These are phyloP conservation scores for Illadopsis cleaveri DNA, from an alignment of 2,113 vertebrate species.

Conservation along the genomic window DNA sequence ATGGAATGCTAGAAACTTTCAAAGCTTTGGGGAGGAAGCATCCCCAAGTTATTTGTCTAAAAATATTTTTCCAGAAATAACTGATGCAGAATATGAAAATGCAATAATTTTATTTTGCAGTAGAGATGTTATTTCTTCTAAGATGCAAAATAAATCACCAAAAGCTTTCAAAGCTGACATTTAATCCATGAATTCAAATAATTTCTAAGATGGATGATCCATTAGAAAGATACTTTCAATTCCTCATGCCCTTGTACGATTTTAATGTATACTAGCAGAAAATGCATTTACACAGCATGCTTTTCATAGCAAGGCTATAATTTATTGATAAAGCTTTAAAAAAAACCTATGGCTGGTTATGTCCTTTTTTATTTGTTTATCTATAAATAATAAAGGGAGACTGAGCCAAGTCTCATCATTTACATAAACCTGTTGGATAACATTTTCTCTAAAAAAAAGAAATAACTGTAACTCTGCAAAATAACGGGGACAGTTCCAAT, in stretches of 20 bases:
- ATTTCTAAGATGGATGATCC: constrained; percentile 73
- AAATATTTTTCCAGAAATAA: constrained; percentile 61
- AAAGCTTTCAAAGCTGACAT: constrained; percentile 73
- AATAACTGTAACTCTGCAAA: neutral
- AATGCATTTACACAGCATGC: constrained; percentile 54
- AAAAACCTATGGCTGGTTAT: neutral
- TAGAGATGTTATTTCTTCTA: constrained; percentile 71
- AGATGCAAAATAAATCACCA: constrained; percentile 71
- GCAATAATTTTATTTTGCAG: constrained; percentile 68
- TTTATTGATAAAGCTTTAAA: constrained; percentile 64
- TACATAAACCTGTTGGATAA: neutral
- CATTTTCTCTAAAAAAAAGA: neutral
- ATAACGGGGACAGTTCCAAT: neutral
- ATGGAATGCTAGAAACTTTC: neutral
- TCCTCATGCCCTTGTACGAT: constrained; percentile 63
- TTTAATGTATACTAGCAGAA: constrained; percentile 65
- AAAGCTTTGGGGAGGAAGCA: neutral
- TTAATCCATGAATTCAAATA: constrained; percentile 78
- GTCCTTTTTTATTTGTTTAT: constrained; percentile 53
- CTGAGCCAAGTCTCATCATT: neutral
- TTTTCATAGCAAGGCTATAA: constrained; percentile 61
- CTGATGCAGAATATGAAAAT: constrained; percentile 66
- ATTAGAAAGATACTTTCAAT: constrained; percentile 78
- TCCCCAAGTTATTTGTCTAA: constrained; percentile 34
- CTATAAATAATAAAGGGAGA: constrained; percentile 23